These are phyloP conservation scores for Paramisgurnus dabryanus DNA, from an alignment of 2,113 vertebrate genomes.

Conservation along the genomic window DNA sequence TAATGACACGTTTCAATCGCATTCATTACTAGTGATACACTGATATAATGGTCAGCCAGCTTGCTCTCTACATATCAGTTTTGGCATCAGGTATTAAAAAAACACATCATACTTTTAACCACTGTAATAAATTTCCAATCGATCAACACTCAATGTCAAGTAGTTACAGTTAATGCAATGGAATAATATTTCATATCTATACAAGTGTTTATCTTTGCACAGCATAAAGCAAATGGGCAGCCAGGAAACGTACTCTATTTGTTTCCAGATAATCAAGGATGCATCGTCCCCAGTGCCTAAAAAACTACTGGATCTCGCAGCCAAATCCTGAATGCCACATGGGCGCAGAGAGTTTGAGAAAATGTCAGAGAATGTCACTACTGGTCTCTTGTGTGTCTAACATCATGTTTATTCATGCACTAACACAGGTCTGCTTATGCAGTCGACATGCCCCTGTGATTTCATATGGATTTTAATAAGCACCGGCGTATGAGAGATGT, in stretches of 20 bases:
- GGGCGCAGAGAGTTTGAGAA: background rate
- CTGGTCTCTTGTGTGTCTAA: constrained; percentile 1
- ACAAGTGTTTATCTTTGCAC: background rate
- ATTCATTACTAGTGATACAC: too few species aligned
- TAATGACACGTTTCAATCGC: background rate
- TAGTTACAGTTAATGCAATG: background rate
- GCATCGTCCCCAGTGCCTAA: background rate
- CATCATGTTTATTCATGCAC: background rate
- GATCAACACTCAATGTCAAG: background rate
- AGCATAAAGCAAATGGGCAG: background rate
- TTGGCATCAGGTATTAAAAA: too few species aligned
- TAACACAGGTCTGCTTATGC: background rate
- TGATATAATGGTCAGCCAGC: too few species aligned
- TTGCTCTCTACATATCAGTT: too few species aligned
- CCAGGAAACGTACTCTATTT: background rate
- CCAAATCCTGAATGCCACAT: constrained; percentile 7
- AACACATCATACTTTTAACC: too few species aligned
- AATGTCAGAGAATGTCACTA: background rate
- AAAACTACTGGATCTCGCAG: background rate
- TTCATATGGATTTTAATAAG: background rate
- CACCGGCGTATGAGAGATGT: background rate
- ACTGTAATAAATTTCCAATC: background rate
- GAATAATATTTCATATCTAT: background rate
- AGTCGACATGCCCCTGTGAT: background rate
- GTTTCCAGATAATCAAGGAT: background rate